Evolutionary conservation across 2,113 vertebrate genomes (phyloP).

Genomic region (Herpetotheres cachinnans): DNA sequence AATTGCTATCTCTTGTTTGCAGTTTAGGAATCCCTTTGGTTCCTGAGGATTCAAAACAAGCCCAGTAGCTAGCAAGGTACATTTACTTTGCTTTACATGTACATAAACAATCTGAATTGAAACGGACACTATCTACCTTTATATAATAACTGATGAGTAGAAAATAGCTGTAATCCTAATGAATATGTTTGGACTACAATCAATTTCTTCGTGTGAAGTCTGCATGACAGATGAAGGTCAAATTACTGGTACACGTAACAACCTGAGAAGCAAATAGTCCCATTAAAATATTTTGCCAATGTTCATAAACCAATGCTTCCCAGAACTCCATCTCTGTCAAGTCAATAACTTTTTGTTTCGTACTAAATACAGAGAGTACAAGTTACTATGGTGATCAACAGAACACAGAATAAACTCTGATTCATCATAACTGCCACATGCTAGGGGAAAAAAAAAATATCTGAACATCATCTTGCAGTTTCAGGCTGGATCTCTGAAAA

Average conservation of each 20-base stretch:
- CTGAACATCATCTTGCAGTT: not conserved
- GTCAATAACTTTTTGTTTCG: slow-evolving; percentile 60
- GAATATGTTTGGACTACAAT: not conserved
- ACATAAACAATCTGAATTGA: not conserved
- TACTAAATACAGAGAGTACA: not conserved
- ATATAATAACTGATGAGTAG: not conserved
- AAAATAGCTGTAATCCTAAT: not conserved
- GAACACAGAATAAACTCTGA: slow-evolving; percentile 37
- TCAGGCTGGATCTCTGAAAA: slow-evolving; percentile 22
- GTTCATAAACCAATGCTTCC: not conserved
- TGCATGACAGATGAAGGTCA: not conserved
- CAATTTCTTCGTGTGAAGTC: not conserved
- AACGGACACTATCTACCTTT: not conserved
- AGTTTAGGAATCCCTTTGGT: not conserved
- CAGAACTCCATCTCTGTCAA: slow-evolving; percentile 9
- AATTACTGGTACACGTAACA: not conserved
- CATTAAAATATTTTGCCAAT: slow-evolving; percentile 19
- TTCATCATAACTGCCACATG: slow-evolving; percentile 45
- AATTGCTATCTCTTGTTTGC: not conserved
- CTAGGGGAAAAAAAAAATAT: not conserved
- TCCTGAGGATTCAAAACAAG: not conserved
- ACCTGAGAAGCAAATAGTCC: not conserved
- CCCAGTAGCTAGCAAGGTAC: not conserved
- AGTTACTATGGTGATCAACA: slow-evolving; percentile 61
- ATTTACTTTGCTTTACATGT: not conserved